Percentiles rank a stretch among this genome's conserved stretches.
These are phyloP conservation scores for Thymelicus acteon DNA, from an alignment of 2,888 invertebrate genomes.

Conservation along the genomic window DNA sequence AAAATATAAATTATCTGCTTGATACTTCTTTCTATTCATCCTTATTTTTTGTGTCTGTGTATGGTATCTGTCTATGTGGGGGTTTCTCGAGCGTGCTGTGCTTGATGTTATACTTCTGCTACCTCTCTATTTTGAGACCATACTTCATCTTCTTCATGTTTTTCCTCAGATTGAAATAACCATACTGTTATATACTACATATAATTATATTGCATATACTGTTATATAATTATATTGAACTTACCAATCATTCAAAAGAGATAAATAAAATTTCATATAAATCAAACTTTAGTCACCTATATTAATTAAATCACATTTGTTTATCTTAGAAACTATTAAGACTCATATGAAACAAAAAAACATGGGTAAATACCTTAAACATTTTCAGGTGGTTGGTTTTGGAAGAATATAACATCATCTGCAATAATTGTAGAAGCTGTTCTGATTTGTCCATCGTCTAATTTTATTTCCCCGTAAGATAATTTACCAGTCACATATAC, in stretches of 20 bases:
- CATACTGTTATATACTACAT: too few relatives aligned
- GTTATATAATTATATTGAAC: too few relatives aligned
- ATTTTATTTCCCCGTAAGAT: slow-evolving; percentile 93
- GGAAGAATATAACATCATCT: slow-evolving; percentile 94
- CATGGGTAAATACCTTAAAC: slow-evolving; percentile 26
- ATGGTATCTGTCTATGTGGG: too few relatives aligned
- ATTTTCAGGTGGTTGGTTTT: slow-evolving; percentile 61
- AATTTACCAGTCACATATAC: slow-evolving; percentile 92
- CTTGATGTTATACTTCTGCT: too few relatives aligned
- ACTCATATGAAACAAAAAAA: neutral
- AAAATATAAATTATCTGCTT: too few relatives aligned
- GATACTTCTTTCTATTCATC: too few relatives aligned
- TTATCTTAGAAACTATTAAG: slow-evolving; percentile 32
- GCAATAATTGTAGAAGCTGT: slow-evolving; percentile 93
- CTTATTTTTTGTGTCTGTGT: too few relatives aligned
- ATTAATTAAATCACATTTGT: slow-evolving; percentile 34
- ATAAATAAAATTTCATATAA: slow-evolving; percentile 16
- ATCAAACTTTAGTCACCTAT: slow-evolving; percentile 16
- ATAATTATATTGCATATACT: too few relatives aligned
- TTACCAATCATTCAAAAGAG: neutral
- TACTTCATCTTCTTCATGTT: too few relatives aligned
- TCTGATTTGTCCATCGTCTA: slow-evolving; percentile 89
- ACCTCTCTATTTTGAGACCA: too few relatives aligned
- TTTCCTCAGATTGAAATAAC: too few relatives aligned
- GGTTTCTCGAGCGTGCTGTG: too few relatives aligned